phyloP scores from a whole-genome alignment of 2,888 invertebrate genomes.

The Nemoura dubitans region DNA sequence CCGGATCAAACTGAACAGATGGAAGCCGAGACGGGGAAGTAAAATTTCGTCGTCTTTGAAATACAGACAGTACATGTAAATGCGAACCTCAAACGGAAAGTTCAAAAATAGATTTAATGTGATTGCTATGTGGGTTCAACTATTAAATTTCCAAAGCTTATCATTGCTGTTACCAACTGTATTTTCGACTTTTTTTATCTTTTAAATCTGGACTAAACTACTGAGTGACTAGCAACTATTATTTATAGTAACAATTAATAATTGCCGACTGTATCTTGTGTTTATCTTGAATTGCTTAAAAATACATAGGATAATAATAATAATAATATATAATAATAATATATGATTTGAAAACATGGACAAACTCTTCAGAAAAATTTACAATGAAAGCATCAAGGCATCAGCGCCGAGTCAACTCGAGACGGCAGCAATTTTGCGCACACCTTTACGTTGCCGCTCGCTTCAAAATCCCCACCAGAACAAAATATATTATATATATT shows the following conservation, averaged over 20 bases:
- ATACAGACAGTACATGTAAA: conserved; percentile 31
- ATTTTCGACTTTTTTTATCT: conserved; percentile 26
- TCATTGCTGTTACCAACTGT: conserved; percentile 31
- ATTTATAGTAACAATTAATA: conserved; percentile 44
- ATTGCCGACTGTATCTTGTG: conserved; percentile 38
- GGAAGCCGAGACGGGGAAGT: conserved; percentile 40
- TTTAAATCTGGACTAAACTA: conserved; percentile 34
- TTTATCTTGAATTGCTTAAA: conserved; percentile 45
- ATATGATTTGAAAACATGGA: conserved; percentile 47
- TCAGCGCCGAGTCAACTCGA: not conserved
- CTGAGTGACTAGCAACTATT: conserved; percentile 46
- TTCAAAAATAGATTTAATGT: conserved; percentile 30
- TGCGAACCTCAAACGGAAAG: conserved; percentile 15
- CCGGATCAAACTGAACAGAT: conserved; percentile 26
- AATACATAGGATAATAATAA: conserved; percentile 45
- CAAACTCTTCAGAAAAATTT: conserved; percentile 44
- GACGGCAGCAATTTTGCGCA: not conserved
- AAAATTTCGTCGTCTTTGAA: conserved; percentile 24
- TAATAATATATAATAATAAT: conserved; percentile 35
- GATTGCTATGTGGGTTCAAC: conserved; percentile 36
- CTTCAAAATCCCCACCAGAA: conserved; percentile 32
- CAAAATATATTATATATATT: conserved; percentile 25
- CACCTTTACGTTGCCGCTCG: not conserved
- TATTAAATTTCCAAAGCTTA: conserved; percentile 36
- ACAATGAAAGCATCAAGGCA: conserved; percentile 44